Evolutionary conservation across 2,888 invertebrate species (phyloP).

Genomic region (Philhelius pedissequus): DNA sequence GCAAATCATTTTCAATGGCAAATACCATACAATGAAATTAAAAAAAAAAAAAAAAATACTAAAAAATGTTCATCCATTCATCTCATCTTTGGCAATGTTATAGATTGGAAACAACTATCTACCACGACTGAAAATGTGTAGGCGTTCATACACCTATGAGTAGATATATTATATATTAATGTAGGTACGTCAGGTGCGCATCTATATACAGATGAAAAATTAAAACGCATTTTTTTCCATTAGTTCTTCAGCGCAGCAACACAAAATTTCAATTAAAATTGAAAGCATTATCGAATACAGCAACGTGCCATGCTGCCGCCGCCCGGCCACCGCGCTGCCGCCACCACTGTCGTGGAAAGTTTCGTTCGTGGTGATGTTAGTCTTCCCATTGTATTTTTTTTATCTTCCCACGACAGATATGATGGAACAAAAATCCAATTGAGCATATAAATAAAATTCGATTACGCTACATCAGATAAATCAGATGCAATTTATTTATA

Average conservation of each 20-base stretch:
- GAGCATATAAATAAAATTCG: constrained; percentile 63
- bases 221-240: background rate
- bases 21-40: background rate
- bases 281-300: constrained; percentile 56
- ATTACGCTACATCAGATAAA: constrained; percentile 57
- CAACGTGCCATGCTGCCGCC: too few relatives aligned
- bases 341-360: too few relatives aligned
- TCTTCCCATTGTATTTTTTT: background rate
- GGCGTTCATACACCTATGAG: background rate
- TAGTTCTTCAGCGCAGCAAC: constrained; percentile 45
- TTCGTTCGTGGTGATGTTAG: background rate
- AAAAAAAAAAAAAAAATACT: background rate
- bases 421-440: constrained; percentile 41
- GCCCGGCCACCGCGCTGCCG: too few relatives aligned
- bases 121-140: background rate
- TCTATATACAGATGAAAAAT: too few relatives aligned
- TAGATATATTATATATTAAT: too few relatives aligned
- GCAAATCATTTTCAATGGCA: background rate
- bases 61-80: constrained; percentile 4
- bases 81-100: background rate
- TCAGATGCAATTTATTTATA: constrained; percentile 54
- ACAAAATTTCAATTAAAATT: constrained; percentile 65
- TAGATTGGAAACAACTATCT: background rate
- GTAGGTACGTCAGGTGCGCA: too few relatives aligned
- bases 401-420: background rate